phyloP scores from a whole-genome alignment of 2,888 invertebrate species.

The Dicyrtomina minuta region DNA sequence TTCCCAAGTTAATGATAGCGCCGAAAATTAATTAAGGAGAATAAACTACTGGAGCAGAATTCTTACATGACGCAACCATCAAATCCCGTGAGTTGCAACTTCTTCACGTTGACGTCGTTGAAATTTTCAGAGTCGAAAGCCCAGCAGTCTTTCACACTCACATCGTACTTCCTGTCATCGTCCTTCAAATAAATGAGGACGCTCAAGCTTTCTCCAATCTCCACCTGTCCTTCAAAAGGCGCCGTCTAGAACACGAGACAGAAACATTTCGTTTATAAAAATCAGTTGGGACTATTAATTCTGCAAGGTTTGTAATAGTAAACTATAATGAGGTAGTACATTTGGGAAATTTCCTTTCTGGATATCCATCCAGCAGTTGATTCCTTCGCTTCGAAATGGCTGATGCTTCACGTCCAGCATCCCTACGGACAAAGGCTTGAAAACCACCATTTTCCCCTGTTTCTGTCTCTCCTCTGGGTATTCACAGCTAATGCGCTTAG shows the following conservation, averaged over 20 bases:
- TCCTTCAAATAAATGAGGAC: constrained; percentile 71
- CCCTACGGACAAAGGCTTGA: constrained; percentile 68
- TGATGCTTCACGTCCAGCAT: constrained; percentile 70
- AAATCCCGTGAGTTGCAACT: constrained; percentile 67
- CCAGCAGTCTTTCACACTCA: constrained; percentile 72
- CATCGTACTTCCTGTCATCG: constrained; percentile 65
- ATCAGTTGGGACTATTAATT: background rate
- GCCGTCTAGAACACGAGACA: constrained; percentile 59
- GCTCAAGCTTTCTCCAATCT: constrained; percentile 70
- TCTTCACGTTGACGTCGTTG: constrained; percentile 62
- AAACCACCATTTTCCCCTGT: constrained; percentile 54
- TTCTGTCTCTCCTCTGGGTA: constrained; percentile 49
- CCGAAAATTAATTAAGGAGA: too few species aligned
- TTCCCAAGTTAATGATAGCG: too few species aligned
- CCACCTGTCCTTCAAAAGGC: constrained; percentile 65
- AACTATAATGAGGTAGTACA: constrained; percentile 57
- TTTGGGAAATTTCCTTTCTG: constrained; percentile 70
- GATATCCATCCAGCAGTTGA: constrained; percentile 78
- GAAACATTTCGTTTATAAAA: background rate
- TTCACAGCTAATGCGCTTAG: constrained; percentile 64
- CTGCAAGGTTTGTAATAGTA: background rate
- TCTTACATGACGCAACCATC: constrained; percentile 68
- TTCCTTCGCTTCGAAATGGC: constrained; percentile 62
- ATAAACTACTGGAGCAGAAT: too few species aligned
- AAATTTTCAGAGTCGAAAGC: constrained; percentile 69